phyloP scores from a whole-genome alignment of 2,888 invertebrate species.

The Anarsia innoxiella region DNA sequence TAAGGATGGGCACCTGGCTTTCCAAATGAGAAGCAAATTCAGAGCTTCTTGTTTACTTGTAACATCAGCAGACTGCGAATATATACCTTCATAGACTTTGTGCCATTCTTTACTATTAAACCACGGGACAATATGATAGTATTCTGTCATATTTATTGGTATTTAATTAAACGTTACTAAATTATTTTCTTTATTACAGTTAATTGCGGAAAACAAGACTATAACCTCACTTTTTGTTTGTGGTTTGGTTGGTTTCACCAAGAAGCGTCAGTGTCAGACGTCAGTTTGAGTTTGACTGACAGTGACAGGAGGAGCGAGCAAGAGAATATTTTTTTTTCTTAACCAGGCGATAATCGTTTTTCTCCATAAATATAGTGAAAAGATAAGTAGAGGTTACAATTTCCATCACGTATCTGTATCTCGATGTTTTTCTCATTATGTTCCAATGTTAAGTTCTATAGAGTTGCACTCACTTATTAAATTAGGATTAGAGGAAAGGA shows the following conservation, averaged over 20 bases:
- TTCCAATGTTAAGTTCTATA: too few relatives aligned
- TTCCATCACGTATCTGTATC: too few relatives aligned
- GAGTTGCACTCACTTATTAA: too few relatives aligned
- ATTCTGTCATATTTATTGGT: slow-evolving; percentile 42
- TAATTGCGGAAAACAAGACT: neutral
- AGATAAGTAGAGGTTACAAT: too few relatives aligned
- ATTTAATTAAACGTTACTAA: neutral
- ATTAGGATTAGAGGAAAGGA: too few relatives aligned
- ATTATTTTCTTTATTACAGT: neutral
- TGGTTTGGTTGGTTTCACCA: neutral
- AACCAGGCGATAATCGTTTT: too few relatives aligned
- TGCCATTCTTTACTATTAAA: slow-evolving; percentile 69
- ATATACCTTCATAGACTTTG: slow-evolving; percentile 61
- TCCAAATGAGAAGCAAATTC: slow-evolving; percentile 71
- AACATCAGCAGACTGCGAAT: slow-evolving; percentile 34
- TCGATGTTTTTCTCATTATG: too few relatives aligned
- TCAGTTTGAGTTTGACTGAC: too few relatives aligned
- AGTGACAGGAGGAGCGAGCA: too few relatives aligned
- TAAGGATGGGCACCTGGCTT: slow-evolving; percentile 69
- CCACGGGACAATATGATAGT: slow-evolving; percentile 60
- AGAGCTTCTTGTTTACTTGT: slow-evolving; percentile 54
- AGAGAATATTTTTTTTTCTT: too few relatives aligned
- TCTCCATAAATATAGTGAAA: too few relatives aligned
- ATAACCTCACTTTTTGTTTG: neutral
- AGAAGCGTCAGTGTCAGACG: neutral